Percentiles rank a stretch among this genome's conserved stretches.
phyloP scores from a whole-genome alignment of 2,113 vertebrate genomes.

The Phodopus roborovskii region DNA sequence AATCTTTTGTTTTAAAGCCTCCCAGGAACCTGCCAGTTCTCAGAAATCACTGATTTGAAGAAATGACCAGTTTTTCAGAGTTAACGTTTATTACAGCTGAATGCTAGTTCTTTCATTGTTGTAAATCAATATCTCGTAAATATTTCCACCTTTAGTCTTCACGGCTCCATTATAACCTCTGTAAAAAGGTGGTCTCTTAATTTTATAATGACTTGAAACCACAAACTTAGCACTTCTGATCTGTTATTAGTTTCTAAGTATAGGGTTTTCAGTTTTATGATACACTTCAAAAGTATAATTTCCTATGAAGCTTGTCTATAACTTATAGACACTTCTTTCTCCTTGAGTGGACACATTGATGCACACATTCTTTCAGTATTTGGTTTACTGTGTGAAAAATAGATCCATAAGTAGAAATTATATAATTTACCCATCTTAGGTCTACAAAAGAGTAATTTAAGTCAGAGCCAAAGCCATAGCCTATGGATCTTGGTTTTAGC shows the following conservation, averaged over 20 bases:
- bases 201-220: slow-evolving; percentile 50
- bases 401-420: not conserved
- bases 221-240: slow-evolving; percentile 47
- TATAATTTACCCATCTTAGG: not conserved
- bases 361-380: slow-evolving; percentile 34
- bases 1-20: slow-evolving; percentile 19
- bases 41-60: slow-evolving; percentile 44
- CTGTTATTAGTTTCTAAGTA: slow-evolving; percentile 15
- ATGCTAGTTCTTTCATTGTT: slow-evolving; percentile 44
- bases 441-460: not conserved
- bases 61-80: slow-evolving; percentile 48
- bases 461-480: not conserved
- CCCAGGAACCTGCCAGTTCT: not conserved
- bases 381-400: not conserved
- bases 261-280: slow-evolving; percentile 29
- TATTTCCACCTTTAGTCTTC: slow-evolving; percentile 66
- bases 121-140: slow-evolving; percentile 63
- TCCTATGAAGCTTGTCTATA: not conserved
- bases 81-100: slow-evolving; percentile 69
- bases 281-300: slow-evolving; percentile 39
- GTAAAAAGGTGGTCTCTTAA: not conserved
- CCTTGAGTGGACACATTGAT: not conserved
- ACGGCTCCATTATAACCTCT: not conserved
- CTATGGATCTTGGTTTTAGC: not conserved
- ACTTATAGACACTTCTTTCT: slow-evolving; percentile 35